phyloP scores from a whole-genome alignment of 2,888 invertebrate species.

The Octonoba sinensis region DNA sequence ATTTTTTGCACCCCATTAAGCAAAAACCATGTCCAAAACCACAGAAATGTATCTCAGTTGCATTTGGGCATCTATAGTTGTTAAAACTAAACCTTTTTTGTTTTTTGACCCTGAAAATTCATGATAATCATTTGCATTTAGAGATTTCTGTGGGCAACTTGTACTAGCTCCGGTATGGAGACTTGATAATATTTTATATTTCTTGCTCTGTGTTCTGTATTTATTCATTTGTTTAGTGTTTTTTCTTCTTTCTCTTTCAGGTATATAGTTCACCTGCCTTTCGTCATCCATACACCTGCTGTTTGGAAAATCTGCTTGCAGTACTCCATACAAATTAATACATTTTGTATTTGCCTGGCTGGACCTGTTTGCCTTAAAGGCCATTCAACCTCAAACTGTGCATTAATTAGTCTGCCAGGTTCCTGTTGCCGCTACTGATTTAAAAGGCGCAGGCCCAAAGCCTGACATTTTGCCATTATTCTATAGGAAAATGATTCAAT shows the following conservation, averaged over 20 bases:
- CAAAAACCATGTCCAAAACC: no score
- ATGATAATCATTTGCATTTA: no score
- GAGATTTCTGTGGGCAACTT: no score
- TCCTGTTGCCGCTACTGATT: constrained; percentile 20
- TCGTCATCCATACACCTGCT: constrained; percentile 62
- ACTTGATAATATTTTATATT: background rate
- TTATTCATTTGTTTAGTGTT: background rate
- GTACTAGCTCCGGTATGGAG: no score
- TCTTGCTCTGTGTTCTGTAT: background rate
- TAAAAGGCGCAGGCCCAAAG: constrained; percentile 27
- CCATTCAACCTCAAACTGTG: constrained; percentile 59
- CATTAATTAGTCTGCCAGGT: constrained; percentile 49
- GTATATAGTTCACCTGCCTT: constrained; percentile 55
- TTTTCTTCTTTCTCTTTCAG: constrained; percentile 16
- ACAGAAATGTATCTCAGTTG: no score
- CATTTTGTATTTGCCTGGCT: constrained; percentile 61
- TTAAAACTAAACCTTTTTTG: no score
- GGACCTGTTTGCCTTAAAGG: constrained; percentile 61
- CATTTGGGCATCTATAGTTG: no score
- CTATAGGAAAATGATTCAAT: constrained; percentile 20
- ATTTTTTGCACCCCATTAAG: no score
- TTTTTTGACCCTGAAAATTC: no score
- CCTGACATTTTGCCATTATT: constrained; percentile 45
- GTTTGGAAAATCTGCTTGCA: constrained; percentile 62
- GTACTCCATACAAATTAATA: constrained; percentile 58